phyloP scores from a whole-genome alignment of 2,113 vertebrate genomes.

The Cygnus atratus region DNA sequence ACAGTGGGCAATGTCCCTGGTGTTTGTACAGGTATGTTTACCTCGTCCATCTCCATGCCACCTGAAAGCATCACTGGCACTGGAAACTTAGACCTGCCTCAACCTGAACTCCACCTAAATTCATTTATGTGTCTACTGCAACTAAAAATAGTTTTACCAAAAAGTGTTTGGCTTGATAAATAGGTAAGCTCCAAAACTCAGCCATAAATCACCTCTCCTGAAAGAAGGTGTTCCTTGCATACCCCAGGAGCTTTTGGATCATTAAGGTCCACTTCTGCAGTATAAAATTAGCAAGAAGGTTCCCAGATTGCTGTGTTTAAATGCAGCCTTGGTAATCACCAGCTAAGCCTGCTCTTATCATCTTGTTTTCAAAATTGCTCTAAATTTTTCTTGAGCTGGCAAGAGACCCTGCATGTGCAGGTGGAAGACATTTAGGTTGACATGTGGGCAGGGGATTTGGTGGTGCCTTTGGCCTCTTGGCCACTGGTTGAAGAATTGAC shows the following conservation, averaged over 20 bases:
- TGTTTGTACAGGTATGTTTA: not conserved
- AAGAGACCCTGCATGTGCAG: not conserved
- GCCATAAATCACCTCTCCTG: not conserved
- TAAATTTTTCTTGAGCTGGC: not conserved
- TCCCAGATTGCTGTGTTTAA: not conserved
- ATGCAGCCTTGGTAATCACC: not conserved
- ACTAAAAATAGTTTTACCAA: not conserved
- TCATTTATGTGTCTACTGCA: not conserved
- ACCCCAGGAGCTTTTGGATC: not conserved
- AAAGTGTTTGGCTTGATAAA: not conserved
- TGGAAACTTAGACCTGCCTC: not conserved
- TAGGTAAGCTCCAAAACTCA: not conserved
- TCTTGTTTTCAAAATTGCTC: not conserved
- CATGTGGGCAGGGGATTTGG: not conserved
- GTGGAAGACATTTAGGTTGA: not conserved
- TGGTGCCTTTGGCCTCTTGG: not conserved
- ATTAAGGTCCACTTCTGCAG: not conserved
- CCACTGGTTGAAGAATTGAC: not conserved
- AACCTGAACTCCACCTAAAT: not conserved
- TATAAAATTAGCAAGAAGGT: not conserved
- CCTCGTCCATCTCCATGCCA: not conserved
- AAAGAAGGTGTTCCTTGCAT: not conserved
- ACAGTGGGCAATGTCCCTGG: not conserved
- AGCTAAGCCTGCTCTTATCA: not conserved
- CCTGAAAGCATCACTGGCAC: not conserved